Evolutionary conservation across 2,888 invertebrate species (phyloP), one percentile per base, ranked within the genome.

Genomic region (Priocnemis perturbator): DNA sequence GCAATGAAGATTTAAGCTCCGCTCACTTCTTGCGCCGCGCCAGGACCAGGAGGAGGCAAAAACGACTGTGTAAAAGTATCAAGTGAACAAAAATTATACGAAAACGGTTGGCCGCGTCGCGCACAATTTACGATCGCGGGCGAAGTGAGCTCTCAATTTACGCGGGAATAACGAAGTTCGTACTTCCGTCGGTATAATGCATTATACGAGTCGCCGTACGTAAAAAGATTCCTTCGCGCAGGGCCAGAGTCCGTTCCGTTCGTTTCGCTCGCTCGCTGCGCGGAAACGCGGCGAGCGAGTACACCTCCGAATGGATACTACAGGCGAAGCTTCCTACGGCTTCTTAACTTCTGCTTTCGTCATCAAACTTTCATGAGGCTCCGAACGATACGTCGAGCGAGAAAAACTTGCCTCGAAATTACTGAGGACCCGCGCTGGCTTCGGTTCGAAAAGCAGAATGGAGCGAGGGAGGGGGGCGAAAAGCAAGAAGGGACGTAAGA

Each of bases 351-450:
- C 73, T 81, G 77, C 73, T 81, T 74, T 73, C 77, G 75, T 81
- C 79, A 86, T 86, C 85, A 85, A 85, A 86, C 74, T 86, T 86
- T 86, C 86, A 86, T 85, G 85, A 86, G 83, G 71, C 77, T 68
- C 76, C 76, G 81, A 72, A 78, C 69, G 81, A 82, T 80, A 76
- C 77, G 78, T 70, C 17, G 64, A 37, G 71, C 58, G 50, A 72
- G 79, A 78, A 81, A 80, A 79, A 81, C 69, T 81, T 71, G 79
- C 77, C 69, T 64, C 75, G 79, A 76, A 81, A 81, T 81, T 80
- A 81, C 77, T 59, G 62, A 63, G 52, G 64, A 57, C 61, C 71
- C 65, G 72, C 64, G 63, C 64, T 64, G 69, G 64, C 62, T 57
- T 64, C 61, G 52, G 50, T 62, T 71, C 75, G 77, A 73, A 77